A percentile compares a stretch with the other conserved stretches of the same genome.
phyloP scores from a whole-genome alignment of 2,113 vertebrate species.

The Zosterops hypoxanthus region DNA sequence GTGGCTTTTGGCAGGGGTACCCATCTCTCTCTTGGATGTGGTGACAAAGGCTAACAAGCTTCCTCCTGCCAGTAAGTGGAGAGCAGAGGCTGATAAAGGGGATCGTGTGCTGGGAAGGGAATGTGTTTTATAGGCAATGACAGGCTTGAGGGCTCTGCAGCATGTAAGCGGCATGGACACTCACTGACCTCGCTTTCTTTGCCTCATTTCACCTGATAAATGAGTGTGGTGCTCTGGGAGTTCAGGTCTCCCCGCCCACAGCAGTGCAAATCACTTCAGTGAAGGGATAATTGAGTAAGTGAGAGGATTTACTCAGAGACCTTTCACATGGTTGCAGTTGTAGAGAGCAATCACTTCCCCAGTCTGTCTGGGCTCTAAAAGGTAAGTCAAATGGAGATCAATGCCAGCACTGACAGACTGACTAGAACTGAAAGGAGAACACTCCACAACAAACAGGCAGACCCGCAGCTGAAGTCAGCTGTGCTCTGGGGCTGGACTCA shows the following conservation, averaged over 20 bases:
- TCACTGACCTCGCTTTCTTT: conserved; percentile 56
- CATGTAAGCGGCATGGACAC: conserved; percentile 42
- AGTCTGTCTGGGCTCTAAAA: conserved; percentile 28
- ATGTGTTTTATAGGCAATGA: conserved; percentile 36
- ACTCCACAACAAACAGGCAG: neutral
- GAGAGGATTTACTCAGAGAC: conserved; percentile 45
- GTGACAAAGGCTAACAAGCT: neutral
- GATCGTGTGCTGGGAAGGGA: neutral
- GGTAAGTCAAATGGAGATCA: neutral
- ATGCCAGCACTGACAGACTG: neutral
- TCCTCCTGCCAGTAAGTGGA: neutral
- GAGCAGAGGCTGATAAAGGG: neutral
- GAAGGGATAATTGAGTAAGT: conserved; percentile 58
- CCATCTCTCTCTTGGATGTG: neutral
- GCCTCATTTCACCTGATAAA: conserved; percentile 74
- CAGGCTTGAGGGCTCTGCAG: conserved; percentile 47
- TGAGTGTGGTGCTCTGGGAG: conserved; percentile 47
- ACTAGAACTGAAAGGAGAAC: neutral
- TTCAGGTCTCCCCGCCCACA: neutral
- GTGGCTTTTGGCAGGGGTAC: neutral
- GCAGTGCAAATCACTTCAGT: conserved; percentile 3
- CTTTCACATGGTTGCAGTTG: conserved; percentile 44
- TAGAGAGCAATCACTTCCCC: conserved; percentile 35
- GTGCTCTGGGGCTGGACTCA: neutral
- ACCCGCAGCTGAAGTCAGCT: neutral